A percentile compares a stretch with the other conserved stretches of the same genome.
Evolutionary conservation across 2,113 vertebrate genomes (phyloP).

Genomic region (Mus musculus): GRCm39 chr14:56274501-56275000

Average conservation of each 20-base stretch:
- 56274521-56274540: not conserved
- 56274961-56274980: too few species aligned
- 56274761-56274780: not conserved
- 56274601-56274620: not conserved
- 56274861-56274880: too few species aligned
- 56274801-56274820: too few species aligned
- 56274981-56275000: too few species aligned
- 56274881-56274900: too few species aligned
- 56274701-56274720: not conserved
- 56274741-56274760: not conserved
- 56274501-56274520: not conserved
- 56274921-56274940: too few species aligned
- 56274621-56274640: not conserved
- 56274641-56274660: not conserved
- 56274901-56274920: too few species aligned
- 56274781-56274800: not conserved
- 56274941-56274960: too few species aligned
- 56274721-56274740: not conserved
- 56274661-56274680: not conserved
- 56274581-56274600: not conserved
- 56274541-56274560: not conserved
- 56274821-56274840: too few species aligned
- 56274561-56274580: not conserved
- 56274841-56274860: too few species aligned
- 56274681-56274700: not conserved